Evolutionary conservation across 2,113 vertebrate genomes (phyloP).

Genomic region (Pomatostomus ruficeps): DNA sequence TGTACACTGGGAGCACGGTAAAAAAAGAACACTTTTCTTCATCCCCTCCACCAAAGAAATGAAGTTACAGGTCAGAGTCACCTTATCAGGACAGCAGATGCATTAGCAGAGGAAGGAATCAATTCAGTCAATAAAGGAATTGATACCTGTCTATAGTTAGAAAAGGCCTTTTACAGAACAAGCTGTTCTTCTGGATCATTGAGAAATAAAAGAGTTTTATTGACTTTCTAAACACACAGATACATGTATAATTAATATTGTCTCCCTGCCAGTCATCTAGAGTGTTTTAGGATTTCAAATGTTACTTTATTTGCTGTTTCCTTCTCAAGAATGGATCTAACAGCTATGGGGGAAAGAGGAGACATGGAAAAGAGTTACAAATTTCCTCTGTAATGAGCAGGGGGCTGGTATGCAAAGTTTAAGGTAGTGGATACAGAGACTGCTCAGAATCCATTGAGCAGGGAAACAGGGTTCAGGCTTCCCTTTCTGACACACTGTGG

Average conservation of each 20-base stretch:
- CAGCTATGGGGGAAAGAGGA: not conserved
- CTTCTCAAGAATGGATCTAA: not conserved
- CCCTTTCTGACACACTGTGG: not conserved
- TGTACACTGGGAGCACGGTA: not conserved
- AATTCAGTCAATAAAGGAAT: slow-evolving; percentile 4
- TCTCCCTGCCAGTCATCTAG: not conserved
- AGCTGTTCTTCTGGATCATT: not conserved
- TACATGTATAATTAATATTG: slow-evolving; percentile 13
- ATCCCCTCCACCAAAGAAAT: not conserved
- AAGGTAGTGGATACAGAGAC: not conserved
- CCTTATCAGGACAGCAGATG: not conserved
- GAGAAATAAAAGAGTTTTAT: not conserved
- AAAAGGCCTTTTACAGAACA: not conserved
- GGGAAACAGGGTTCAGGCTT: not conserved
- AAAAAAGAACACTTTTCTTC: not conserved
- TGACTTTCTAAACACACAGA: not conserved
- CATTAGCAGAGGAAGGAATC: slow-evolving; percentile 24
- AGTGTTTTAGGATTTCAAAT: not conserved
- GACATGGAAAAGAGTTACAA: not conserved
- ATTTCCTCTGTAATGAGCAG: not conserved
- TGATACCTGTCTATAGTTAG: slow-evolving; percentile 19
- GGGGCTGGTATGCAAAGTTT: not conserved
- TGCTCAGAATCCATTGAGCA: not conserved
- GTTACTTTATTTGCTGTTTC: not conserved
- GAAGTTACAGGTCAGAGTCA: not conserved